Percentiles rank a stretch among this genome's conserved stretches.
Evolutionary conservation across 2,888 invertebrate genomes (phyloP).

Genomic region (Mactromeris polynyma): DNA sequence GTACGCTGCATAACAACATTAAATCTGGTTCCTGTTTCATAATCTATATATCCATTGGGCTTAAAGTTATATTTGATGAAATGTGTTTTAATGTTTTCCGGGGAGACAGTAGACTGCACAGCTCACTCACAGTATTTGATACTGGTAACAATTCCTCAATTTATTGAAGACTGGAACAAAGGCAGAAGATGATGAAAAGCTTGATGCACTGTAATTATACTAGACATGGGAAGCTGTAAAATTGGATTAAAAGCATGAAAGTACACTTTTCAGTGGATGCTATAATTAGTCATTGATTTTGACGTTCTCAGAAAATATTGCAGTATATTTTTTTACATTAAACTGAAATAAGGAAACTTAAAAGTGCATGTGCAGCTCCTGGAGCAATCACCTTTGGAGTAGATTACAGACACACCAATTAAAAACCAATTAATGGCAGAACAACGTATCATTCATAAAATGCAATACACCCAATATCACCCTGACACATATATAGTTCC

Average conservation of each 20-base stretch:
- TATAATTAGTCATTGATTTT: neutral
- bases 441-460: neutral
- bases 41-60: conserved; percentile 5
- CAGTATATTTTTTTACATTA: neutral
- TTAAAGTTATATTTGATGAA: conserved; percentile 10
- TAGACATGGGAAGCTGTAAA: neutral
- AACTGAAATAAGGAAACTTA: too few species aligned
- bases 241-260: neutral
- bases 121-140: neutral
- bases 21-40: neutral
- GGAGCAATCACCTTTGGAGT: neutral
- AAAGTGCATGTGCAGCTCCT: too few species aligned
- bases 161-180: neutral
- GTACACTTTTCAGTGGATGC: neutral
- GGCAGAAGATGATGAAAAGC: neutral
- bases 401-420: neutral
- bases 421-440: neutral
- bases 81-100: neutral
- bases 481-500: too few species aligned
- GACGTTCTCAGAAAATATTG: neutral
- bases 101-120: neutral
- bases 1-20: neutral
- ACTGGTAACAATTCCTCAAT: neutral
- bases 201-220: neutral
- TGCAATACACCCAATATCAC: too few species aligned